These are phyloP conservation scores for Sthenelais limicola DNA, from an alignment of 2,888 invertebrate species.

Conservation along the genomic window DNA sequence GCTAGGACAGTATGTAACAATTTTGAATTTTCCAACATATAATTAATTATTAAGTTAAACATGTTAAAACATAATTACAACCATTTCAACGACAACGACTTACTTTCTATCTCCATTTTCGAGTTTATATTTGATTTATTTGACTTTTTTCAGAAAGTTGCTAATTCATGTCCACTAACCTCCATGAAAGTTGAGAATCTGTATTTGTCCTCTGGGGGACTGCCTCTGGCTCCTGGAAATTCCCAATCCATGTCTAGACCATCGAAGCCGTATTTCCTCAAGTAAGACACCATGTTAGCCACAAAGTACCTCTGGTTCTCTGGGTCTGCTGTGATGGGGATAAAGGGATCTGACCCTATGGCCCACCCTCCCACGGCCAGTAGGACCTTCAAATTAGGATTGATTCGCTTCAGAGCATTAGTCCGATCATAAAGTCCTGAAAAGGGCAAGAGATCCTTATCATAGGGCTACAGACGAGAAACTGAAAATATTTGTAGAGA, in stretches of 20 bases:
- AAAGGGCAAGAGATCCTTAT: no score
- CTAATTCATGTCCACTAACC: no score
- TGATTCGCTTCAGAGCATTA: conserved; percentile 78
- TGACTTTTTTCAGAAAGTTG: no score
- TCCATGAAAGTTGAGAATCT: conserved; percentile 58
- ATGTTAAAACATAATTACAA: no score
- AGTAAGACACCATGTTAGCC: conserved; percentile 7
- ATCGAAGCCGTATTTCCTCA: conserved; percentile 76
- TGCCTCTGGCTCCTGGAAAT: conserved; percentile 78
- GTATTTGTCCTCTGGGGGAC: conserved; percentile 57
- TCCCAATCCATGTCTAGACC: conserved; percentile 95
- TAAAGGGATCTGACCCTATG: conserved; percentile 60
- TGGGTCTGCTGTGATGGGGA: conserved; percentile 52
- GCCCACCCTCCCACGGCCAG: conserved; percentile 95
- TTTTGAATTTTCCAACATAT: no score
- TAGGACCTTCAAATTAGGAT: conserved; percentile 82
- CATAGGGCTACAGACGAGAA: no score
- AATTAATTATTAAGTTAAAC: background rate
- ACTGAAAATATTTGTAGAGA: no score
- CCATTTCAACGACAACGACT: no score
- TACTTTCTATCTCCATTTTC: no score
- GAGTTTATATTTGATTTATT: no score
- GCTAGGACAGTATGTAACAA: no score
- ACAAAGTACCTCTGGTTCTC: conserved; percentile 43
- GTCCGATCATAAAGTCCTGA: conserved; percentile 81